phyloP scores from a whole-genome alignment of 2,113 vertebrate genomes.

The Apodemus speciosus region DNA sequence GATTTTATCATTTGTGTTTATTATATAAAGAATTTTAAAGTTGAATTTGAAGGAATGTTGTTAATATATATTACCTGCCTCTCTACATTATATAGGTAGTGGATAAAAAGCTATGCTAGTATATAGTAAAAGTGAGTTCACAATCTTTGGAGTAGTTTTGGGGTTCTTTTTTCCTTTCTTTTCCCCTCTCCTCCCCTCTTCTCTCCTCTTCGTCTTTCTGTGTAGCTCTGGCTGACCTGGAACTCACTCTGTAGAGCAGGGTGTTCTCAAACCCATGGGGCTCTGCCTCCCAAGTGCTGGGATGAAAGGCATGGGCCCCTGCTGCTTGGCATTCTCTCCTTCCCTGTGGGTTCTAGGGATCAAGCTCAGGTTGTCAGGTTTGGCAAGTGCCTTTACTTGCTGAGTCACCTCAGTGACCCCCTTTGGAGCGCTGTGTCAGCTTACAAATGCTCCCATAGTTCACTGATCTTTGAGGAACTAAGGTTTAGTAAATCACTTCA shows the following conservation, averaged over 20 bases:
- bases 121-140: slow-evolving; percentile 11
- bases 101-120: not conserved
- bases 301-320: not conserved
- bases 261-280: not conserved
- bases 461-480: not conserved
- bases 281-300: not conserved
- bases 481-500: slow-evolving; percentile 3
- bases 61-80: not conserved
- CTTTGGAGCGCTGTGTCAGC: not conserved
- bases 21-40: slow-evolving; percentile 31
- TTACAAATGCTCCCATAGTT: slow-evolving; percentile 22
- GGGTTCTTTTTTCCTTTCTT: not conserved
- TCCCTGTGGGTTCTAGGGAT: not conserved
- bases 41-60: slow-evolving; percentile 28
- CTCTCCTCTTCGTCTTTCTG: not conserved
- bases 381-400: not conserved
- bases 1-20: slow-evolving; percentile 20
- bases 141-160: not conserved
- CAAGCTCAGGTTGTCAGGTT: not conserved
- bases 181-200: no score
- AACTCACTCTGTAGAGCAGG: not conserved
- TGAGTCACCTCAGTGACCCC: not conserved
- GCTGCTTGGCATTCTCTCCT: not conserved
- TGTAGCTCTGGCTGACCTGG: not conserved
- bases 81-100: slow-evolving; percentile 44